Conservation (phyloP, 2,113 vertebrate genomes). For the Sitta europaea region DNA sequence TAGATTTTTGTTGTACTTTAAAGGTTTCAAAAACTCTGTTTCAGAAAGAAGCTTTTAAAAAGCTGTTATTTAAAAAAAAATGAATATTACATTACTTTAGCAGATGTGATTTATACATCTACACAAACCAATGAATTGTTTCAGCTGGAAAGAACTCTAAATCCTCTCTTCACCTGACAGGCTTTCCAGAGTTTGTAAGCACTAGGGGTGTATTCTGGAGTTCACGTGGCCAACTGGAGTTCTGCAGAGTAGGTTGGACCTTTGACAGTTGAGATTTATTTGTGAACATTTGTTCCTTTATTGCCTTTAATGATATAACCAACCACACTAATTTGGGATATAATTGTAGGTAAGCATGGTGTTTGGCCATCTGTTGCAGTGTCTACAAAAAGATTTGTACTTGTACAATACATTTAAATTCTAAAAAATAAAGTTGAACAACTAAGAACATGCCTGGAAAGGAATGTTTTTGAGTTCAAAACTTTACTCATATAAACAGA, state of each 20-base stretch:
- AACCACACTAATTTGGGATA: conserved; percentile 40
- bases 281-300: conserved; percentile 49
- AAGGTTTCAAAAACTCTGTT: neutral
- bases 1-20: neutral
- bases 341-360: conserved; percentile 65
- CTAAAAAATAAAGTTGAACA: conserved; percentile 11
- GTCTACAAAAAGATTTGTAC: conserved; percentile 58
- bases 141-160: neutral
- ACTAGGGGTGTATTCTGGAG: neutral
- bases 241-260: neutral
- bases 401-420: conserved; percentile 41
- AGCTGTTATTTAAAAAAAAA: neutral
- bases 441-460: neutral
- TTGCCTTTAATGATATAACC: conserved; percentile 62
- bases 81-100: neutral
- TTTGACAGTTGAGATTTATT: neutral
- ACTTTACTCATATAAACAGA: neutral
- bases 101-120: neutral
- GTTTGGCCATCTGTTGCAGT: conserved; percentile 60
- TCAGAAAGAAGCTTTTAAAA: neutral
- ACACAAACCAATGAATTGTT: neutral
- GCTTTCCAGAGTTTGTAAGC: neutral
- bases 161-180: neutral
- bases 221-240: neutral
- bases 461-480: neutral